Evolutionary conservation across 2,113 vertebrate genomes (phyloP).

Genomic region (Brevimyrus niger): DNA sequence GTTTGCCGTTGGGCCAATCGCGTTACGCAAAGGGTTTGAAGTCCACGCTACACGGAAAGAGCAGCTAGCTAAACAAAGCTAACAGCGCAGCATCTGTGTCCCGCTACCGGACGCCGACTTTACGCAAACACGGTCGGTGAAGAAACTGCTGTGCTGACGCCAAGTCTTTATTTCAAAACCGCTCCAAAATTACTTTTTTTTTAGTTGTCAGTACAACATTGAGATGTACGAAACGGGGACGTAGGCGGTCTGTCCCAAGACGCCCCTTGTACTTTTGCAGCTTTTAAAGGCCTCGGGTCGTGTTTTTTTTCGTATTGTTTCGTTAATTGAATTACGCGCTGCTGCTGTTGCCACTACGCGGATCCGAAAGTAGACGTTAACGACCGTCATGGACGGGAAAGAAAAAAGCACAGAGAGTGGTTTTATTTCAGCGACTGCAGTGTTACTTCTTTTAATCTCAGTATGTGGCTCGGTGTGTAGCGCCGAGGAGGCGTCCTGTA

Average conservation of each 20-base stretch:
- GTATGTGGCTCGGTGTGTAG: slow-evolving; percentile 27
- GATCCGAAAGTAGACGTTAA: neutral
- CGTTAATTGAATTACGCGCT: neutral
- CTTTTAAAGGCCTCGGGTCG: neutral
- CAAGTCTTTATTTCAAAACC: neutral
- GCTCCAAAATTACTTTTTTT: neutral
- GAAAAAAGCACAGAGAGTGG: neutral
- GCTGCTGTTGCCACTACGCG: neutral
- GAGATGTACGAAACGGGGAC: neutral
- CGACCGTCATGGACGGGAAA: neutral
- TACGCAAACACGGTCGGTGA: neutral
- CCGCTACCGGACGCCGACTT: neutral
- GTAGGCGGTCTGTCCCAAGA: neutral
- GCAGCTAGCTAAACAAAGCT: neutral
- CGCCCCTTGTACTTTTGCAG: neutral
- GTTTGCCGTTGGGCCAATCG: neutral
- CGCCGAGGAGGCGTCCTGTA: slow-evolving; percentile 67
- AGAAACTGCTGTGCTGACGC: neutral
- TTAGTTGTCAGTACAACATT: neutral
- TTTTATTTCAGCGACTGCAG: neutral
- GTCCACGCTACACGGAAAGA: neutral
- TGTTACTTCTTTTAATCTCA: slow-evolving; percentile 20
- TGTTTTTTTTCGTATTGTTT: neutral
- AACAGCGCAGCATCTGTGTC: neutral
- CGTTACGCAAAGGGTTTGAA: neutral